Evolutionary conservation across 2,113 vertebrate genomes (phyloP).

Genomic region (Triplophysa tibetana): DNA sequence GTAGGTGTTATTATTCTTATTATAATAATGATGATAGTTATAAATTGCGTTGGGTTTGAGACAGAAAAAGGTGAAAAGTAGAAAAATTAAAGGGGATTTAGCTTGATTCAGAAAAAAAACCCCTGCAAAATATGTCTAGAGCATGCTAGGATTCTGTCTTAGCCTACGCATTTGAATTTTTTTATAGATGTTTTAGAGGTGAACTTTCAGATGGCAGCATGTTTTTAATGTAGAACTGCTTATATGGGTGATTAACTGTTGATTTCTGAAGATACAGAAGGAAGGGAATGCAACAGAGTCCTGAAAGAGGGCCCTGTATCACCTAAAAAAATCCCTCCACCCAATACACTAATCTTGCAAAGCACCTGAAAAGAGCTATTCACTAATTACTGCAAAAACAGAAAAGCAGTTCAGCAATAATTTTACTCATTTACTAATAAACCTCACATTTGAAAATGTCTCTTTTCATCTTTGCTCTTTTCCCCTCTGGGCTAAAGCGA

Average conservation of each 20-base stretch:
- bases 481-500: background rate
- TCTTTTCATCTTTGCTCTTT: too few species aligned
- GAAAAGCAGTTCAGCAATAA: slow-evolving; percentile 51
- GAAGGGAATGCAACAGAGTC: slow-evolving; percentile 40
- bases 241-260: slow-evolving; percentile 42
- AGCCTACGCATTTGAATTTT: too few species aligned
- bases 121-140: too few species aligned
- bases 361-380: slow-evolving; percentile 56
- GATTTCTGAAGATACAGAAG: slow-evolving; percentile 47
- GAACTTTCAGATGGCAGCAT: background rate
- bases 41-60: too few species aligned
- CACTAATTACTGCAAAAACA: slow-evolving; percentile 44
- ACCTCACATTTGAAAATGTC: too few species aligned
- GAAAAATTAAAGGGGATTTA: too few species aligned
- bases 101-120: too few species aligned
- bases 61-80: background rate
- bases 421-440: slow-evolving; percentile 48
- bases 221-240: background rate
- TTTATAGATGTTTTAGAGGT: too few species aligned
- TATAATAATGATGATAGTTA: too few species aligned
- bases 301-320: slow-evolving; percentile 57
- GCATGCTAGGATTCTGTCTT: too few species aligned
- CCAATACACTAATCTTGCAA: slow-evolving; percentile 48
- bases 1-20: too few species aligned
- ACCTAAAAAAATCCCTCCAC: slow-evolving; percentile 56